Conservation (phyloP, 2,113 vertebrate genomes). For the Spilogale gracilis region DNA sequence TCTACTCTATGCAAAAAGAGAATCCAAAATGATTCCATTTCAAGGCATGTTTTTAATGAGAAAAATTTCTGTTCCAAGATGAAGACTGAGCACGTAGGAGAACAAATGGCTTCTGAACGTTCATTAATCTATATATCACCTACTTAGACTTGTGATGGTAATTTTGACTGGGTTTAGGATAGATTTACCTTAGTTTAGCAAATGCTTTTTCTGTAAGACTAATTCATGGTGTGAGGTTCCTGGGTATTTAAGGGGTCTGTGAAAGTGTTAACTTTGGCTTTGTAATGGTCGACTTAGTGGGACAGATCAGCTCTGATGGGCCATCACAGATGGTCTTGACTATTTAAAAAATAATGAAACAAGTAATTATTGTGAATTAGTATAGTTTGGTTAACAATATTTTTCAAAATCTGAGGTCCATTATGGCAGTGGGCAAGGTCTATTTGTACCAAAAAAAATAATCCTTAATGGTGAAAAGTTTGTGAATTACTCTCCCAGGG, state of each 20-base stretch:
- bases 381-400: neutral
- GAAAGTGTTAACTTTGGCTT: neutral
- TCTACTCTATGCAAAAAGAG: neutral
- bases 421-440: neutral
- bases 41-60: neutral
- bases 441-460: neutral
- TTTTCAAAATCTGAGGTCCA: slow-evolving; percentile 8
- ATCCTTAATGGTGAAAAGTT: neutral
- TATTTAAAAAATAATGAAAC: slow-evolving; percentile 26
- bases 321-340: neutral
- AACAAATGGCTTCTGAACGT: neutral
- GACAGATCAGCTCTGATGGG: neutral
- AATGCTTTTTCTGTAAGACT: neutral
- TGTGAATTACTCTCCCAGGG: neutral
- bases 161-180: neutral
- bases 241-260: neutral
- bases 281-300: neutral
- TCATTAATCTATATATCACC: neutral
- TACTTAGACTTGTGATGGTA: neutral
- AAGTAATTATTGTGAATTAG: slow-evolving; percentile 24
- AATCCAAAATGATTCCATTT: neutral
- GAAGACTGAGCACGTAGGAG: neutral
- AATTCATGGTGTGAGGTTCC: neutral
- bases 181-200: neutral
- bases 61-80: slow-evolving; percentile 20